Conservation (phyloP, 2,113 vertebrate species). For the Cairina moschata region DNA sequence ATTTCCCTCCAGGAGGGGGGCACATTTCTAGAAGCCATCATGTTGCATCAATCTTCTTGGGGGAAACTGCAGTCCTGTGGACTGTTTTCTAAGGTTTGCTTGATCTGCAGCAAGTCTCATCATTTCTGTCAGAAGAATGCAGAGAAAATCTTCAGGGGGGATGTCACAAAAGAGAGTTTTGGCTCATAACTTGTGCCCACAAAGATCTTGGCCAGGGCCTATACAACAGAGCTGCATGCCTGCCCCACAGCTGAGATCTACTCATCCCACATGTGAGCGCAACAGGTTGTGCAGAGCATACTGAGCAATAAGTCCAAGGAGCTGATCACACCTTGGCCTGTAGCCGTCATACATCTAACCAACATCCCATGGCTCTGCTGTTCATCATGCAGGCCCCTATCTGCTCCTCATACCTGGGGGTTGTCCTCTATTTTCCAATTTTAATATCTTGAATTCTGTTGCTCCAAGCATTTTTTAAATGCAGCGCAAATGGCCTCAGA, state of each 20-base stretch:
- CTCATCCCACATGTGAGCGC: neutral
- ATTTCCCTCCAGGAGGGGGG: neutral
- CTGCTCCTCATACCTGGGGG: fast-evolving
- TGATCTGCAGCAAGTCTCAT: neutral
- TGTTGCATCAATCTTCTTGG: neutral
- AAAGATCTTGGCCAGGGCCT: neutral
- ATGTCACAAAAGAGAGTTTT: neutral
- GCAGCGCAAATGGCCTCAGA: neutral
- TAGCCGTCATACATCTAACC: neutral
- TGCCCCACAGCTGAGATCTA: neutral
- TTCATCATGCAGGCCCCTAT: neutral
- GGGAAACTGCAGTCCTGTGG: neutral
- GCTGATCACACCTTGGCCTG: neutral
- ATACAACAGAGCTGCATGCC: too few species aligned
- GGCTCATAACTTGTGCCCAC: neutral
- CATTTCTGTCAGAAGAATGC: neutral
- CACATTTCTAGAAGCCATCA: neutral
- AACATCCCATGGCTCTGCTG: neutral
- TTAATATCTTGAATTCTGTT: neutral
- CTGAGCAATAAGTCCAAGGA: neutral
- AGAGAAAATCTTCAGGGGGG: neutral
- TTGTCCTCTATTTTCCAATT: neutral
- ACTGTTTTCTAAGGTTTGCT: neutral
- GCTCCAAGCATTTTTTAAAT: neutral
- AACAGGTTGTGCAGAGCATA: neutral